Evolutionary conservation across 2,113 vertebrate genomes (phyloP).

Genomic region (Plotosus lineatus): DNA sequence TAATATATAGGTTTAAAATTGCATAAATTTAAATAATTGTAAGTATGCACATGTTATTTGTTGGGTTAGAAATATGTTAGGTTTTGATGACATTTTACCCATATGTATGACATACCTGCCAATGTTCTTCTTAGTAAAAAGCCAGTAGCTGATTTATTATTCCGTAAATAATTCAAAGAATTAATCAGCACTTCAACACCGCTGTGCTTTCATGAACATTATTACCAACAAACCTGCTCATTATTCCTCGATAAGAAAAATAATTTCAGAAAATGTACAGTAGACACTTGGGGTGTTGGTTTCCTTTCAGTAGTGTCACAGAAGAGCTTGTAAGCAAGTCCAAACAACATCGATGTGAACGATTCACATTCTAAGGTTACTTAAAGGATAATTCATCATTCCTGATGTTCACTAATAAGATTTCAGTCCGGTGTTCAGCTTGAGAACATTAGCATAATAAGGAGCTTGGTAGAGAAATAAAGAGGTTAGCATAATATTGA

Average conservation of each 20-base stretch:
- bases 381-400: conserved; percentile 18
- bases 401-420: background rate
- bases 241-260: background rate
- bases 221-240: background rate
- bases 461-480: background rate
- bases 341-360: background rate
- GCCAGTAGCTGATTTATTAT: no score
- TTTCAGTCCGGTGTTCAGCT: background rate
- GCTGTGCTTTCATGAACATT: background rate
- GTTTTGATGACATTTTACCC: no score
- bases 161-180: no score
- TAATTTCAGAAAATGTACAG: background rate
- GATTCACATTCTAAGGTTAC: conserved; percentile 7
- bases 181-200: background rate
- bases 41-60: no score
- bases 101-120: no score
- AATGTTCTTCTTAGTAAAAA: no score
- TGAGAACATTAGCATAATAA: background rate
- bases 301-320: background rate
- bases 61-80: no score
- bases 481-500: background rate
- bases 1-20: no score
- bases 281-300: background rate
- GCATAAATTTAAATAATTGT: no score
- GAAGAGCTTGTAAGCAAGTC: conserved; percentile 20